Base-by-base conservation (phyloP, 1,140 invertebrate genomes). In the Drosophila seguyi region DNA sequence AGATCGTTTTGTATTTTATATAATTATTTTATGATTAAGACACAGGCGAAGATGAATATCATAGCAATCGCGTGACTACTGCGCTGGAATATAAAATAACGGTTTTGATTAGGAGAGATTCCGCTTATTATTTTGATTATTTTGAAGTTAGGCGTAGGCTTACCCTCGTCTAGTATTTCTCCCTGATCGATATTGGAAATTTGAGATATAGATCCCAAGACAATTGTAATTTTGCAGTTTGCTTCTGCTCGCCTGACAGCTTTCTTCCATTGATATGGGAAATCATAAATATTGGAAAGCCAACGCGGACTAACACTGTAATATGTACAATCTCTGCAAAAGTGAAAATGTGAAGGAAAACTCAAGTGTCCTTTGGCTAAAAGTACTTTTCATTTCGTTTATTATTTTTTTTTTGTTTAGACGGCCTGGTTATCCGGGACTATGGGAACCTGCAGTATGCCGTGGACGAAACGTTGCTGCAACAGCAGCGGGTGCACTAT, bases 391-490 rank as follows among this genome's bases (percentile, higher is more conserved):
- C 38, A 71, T 62, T 45, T 16, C 53, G 34, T 55, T 55, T 55
- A 38, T 53, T 36, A 16, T 53, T 22, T 6, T 22, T 63, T 25
- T 10, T 4, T 27, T 4, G 2, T 25, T 4, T 5, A 95, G 94
- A 94, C 77, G 91, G 94, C 3, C 88, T 96, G 10, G 94, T 96
- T 60, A 94, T 97, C 11, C 94, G 94, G 82, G 96, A 97, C 92
- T 97, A 96, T 81, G 96, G 96, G 2, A 95, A 97, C 79, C 91
- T 96, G n/a, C 69, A 82, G n/a, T 95, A 95, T 55, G 61, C 79
- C 6, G 82, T 85, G 14, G 75, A 78, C 34, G 71, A 79, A 44
- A 91, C 53, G 57, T 82, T 56, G 72, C 91, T 79, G 50, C 76
- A 75, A 36, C 91, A 92, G 92, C 79, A 86, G 79, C 59, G 77